These are phyloP conservation scores for Ia io DNA, from an alignment of 2,113 vertebrate genomes.

Conservation along the genomic window DNA sequence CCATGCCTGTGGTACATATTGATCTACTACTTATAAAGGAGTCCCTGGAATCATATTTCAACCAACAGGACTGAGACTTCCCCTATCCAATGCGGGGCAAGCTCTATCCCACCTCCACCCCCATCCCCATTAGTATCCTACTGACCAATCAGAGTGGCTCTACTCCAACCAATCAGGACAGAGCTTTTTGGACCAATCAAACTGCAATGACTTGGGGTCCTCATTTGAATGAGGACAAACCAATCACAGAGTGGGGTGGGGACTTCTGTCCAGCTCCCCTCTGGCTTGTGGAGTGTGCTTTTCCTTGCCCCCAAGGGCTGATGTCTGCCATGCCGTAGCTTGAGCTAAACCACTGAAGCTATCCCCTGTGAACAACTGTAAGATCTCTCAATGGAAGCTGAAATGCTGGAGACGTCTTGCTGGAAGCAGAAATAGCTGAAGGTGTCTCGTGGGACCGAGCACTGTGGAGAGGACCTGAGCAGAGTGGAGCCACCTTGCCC, in stretches of 20 bases:
- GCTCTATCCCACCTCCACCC: no score
- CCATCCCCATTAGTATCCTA: background rate
- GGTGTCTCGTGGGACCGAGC: background rate
- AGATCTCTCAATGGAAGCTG: background rate
- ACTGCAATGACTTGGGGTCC: background rate
- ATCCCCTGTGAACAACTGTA: background rate
- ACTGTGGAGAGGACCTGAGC: background rate
- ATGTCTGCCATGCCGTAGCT: no score
- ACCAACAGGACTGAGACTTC: background rate
- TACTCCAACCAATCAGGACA: background rate
- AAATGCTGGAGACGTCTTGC: background rate
- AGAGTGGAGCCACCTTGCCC: background rate
- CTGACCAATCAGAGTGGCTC: background rate
- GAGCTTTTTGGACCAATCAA: background rate
- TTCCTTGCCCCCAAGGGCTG: background rate
- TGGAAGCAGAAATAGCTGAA: background rate
- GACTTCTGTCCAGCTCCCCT: no score
- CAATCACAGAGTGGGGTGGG: background rate
- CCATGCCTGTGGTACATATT: background rate
- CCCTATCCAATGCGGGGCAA: background rate
- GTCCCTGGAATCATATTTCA: background rate
- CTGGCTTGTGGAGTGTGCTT: background rate
- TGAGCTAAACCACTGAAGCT: background rate
- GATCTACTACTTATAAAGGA: background rate
- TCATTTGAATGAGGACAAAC: background rate